A percentile compares a stretch with the other conserved stretches of the same genome.
Evolutionary conservation across 2,113 vertebrate genomes (phyloP).

Genomic region (Silurus asotus): DNA sequence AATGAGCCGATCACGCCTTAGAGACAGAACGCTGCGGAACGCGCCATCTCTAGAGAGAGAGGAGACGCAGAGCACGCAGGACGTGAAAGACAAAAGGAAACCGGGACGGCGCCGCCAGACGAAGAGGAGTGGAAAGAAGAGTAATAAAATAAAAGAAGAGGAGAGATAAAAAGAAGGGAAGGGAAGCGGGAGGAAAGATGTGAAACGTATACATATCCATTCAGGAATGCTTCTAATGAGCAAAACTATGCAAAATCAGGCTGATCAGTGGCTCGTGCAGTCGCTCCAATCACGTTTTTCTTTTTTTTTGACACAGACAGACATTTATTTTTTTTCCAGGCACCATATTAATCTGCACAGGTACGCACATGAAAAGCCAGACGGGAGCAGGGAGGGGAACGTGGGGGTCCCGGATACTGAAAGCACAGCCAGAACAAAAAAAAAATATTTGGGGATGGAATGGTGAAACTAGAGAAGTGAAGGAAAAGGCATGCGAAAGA

Average conservation of each 20-base stretch:
- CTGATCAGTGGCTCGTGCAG: slow-evolving; percentile 1
- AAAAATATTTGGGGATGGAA: not conserved
- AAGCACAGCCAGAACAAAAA: slow-evolving; percentile 3
- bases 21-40: slow-evolving; percentile 42
- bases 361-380: slow-evolving; percentile 44
- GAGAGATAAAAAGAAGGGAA: not conserved
- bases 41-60: slow-evolving; percentile 48
- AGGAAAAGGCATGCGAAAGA: not conserved
- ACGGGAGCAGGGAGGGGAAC: slow-evolving; percentile 11
- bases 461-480: not conserved
- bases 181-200: not conserved
- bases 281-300: slow-evolving; percentile 5
- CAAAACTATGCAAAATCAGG: not conserved
- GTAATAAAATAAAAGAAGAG: not conserved
- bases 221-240: slow-evolving; percentile 19
- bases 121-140: slow-evolving; percentile 4
- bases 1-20: slow-evolving; percentile 46
- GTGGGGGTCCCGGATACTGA: not conserved
- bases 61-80: slow-evolving; percentile 18
- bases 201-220: slow-evolving; percentile 12
- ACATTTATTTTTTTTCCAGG: slow-evolving; percentile 41
- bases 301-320: slow-evolving; percentile 34
- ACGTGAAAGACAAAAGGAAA: slow-evolving; percentile 36
- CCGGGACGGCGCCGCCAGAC: slow-evolving; percentile 2
- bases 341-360: slow-evolving; percentile 50